Conservation (phyloP, 1,140 invertebrate genomes). For the Drosophila melanogaster region DNA sequence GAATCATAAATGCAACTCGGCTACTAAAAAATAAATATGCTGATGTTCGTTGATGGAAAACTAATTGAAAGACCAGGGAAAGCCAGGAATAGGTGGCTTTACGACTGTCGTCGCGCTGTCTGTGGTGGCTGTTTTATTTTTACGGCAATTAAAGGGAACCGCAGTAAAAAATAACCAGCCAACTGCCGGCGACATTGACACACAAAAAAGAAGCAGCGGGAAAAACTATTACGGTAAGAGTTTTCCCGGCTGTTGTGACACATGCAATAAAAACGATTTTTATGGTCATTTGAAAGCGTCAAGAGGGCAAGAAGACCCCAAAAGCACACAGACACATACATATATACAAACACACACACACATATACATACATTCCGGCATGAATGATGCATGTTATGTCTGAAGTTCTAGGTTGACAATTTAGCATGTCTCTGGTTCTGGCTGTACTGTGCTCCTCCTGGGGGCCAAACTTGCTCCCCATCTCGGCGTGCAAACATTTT, state of each 20-base stretch:
- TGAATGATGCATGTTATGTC: conserved; percentile 39
- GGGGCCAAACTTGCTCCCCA: conserved; percentile 14
- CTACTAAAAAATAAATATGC: conserved; percentile 37
- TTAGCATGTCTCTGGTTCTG: conserved; percentile 34
- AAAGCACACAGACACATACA: not conserved
- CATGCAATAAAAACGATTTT: conserved; percentile 75
- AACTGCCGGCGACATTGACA: conserved; percentile 69
- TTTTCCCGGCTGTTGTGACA: conserved; percentile 48
- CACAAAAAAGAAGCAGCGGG: conserved; percentile 34
- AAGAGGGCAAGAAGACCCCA: conserved; percentile 31
- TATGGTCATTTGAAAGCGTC: conserved; percentile 72
- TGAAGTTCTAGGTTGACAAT: conserved; percentile 58
- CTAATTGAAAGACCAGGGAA: conserved; percentile 52
- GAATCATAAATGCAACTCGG: conserved; percentile 64
- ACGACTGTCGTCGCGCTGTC: conserved; percentile 28
- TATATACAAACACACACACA: too few relatives aligned
- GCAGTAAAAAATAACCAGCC: conserved; percentile 44
- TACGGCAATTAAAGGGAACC: conserved; percentile 69
- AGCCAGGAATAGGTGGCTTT: conserved; percentile 11
- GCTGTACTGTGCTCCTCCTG: conserved; percentile 4
- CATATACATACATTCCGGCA: not conserved
- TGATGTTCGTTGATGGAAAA: conserved; percentile 42
- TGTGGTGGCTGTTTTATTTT: conserved; percentile 33
- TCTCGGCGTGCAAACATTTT: conserved; percentile 62
- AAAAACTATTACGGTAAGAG: conserved; percentile 47